A percentile compares a stretch with the other conserved stretches of the same genome.
Conservation (phyloP, 1,140 invertebrate genomes). For the Brachionus calyciflorus region DNA sequence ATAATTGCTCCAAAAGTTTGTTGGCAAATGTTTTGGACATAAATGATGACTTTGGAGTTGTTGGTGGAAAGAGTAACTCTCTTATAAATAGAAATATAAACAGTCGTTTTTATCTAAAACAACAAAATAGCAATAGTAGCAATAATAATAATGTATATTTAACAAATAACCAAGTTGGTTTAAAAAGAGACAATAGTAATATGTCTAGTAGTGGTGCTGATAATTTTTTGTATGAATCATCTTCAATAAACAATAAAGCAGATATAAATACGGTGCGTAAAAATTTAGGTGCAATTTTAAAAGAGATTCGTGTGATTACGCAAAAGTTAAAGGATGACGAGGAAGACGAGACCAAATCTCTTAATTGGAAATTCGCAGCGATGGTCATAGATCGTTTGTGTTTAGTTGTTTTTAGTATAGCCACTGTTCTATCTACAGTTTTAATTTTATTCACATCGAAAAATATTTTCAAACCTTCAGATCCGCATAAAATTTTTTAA, state of each 20-base stretch:
- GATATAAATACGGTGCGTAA: constrained; percentile 49
- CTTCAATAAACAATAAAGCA: constrained; percentile 19
- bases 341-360: constrained; percentile 57
- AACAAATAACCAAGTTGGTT: constrained; percentile 11
- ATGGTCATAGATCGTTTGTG: constrained; percentile 99
- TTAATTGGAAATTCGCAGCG: constrained; percentile 98
- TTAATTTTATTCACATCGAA: constrained; percentile 84
- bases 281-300: constrained; percentile 83
- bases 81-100: neutral
- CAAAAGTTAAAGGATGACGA: constrained; percentile 60
- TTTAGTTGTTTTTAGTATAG: constrained; percentile 95
- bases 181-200: constrained; percentile 41
- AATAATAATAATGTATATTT: neutral
- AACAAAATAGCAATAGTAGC: constrained; percentile 12
- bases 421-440: constrained; percentile 76
- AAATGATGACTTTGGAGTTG: constrained; percentile 17
- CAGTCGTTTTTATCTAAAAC: neutral
- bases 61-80: neutral
- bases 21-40: constrained; percentile 45
- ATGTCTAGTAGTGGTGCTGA: constrained; percentile 31
- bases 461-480: constrained; percentile 41
- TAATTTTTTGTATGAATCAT: neutral
- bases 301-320: constrained; percentile 88
- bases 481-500: constrained; percentile 21
- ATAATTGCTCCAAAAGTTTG: constrained; percentile 21